phyloP scores from a whole-genome alignment of 2,113 vertebrate genomes.

The Prietella phreatophila region DNA sequence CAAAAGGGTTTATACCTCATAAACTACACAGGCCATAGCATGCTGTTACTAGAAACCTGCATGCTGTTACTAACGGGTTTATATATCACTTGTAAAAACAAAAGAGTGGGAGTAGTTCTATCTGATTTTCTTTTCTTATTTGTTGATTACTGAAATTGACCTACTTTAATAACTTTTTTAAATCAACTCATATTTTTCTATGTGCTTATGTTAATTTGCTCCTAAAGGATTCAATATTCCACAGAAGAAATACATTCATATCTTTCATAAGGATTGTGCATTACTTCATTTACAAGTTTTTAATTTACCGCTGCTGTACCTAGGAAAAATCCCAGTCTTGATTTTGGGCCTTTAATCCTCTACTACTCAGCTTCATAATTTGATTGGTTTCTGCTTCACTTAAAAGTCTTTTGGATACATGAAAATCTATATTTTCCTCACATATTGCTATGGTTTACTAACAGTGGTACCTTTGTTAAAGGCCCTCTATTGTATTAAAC shows the following conservation, averaged over 20 bases:
- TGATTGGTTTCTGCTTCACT: neutral
- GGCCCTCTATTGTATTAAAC: neutral
- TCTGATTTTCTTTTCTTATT: neutral
- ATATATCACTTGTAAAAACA: neutral
- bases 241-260: neutral
- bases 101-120: no score
- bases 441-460: neutral
- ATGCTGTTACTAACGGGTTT: neutral
- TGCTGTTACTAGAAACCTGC: neutral
- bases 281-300: neutral
- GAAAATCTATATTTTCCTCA: neutral
- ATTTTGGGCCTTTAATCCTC: neutral
- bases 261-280: neutral
- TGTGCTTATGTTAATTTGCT: neutral
- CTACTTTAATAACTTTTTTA: no score
- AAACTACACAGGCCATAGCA: neutral
- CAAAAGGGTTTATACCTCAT: slow-evolving; percentile 25
- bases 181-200: neutral
- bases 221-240: neutral
- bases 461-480: neutral
- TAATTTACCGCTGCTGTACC: neutral
- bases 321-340: neutral
- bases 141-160: neutral
- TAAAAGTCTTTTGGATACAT: neutral
- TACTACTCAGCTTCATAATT: neutral